These are phyloP conservation scores for Intellagama lesueurii DNA, from an alignment of 2,797 vertebrate genomes.

Conservation along the genomic window DNA sequence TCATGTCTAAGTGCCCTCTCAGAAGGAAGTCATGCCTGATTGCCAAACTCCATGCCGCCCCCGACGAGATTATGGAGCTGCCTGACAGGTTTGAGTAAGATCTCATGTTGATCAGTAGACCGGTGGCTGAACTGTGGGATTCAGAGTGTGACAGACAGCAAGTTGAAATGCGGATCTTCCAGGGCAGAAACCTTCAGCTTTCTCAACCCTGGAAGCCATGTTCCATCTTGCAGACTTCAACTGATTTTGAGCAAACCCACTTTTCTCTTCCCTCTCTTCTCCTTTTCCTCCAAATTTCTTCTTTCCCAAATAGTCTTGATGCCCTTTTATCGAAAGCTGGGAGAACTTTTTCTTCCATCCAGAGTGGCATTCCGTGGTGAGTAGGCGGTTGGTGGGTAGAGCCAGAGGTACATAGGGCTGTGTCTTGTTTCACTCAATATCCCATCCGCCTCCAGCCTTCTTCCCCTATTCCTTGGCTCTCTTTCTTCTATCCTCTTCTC, in stretches of 20 bases:
- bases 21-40: background rate
- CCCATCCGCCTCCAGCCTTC: too few species aligned
- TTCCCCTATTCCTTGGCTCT: too few species aligned
- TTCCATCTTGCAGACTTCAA: background rate
- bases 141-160: background rate
- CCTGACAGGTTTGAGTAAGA: conserved; percentile 39
- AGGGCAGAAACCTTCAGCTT: background rate
- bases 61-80: background rate
- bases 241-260: background rate
- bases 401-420: too few species aligned
- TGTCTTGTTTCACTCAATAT: too few species aligned
- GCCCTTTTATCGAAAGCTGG: background rate
- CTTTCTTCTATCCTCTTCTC: too few species aligned
- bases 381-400: background rate
- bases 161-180: background rate
- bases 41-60: background rate
- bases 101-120: conserved; percentile 12
- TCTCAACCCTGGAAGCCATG: too few species aligned
- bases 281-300: background rate
- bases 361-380: background rate
- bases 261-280: background rate
- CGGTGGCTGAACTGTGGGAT: conserved; percentile 14
- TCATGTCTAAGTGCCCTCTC: background rate
- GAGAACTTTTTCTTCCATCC: background rate
- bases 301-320: too few species aligned